A percentile compares a stretch with the other conserved stretches of the same genome.
Conservation (phyloP, 2,797 vertebrate species). For the Acanthurus lineatus region DNA sequence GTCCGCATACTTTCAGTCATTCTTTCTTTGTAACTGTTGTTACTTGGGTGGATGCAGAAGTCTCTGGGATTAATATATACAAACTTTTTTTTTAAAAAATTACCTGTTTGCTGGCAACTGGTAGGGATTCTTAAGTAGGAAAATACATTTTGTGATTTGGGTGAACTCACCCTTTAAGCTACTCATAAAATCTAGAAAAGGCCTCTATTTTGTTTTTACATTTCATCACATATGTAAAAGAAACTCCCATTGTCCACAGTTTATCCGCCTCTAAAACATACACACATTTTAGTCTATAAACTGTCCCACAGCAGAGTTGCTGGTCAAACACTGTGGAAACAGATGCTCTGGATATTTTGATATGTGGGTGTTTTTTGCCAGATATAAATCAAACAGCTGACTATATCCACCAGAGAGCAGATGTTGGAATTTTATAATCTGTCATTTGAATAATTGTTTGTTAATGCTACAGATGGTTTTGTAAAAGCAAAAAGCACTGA, state of each 20-base stretch:
- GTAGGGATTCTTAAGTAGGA: no score
- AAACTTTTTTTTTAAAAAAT: no score
- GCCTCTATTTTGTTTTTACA: no score
- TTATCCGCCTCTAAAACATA: neutral
- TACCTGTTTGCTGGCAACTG: no score
- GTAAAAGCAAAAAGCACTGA: neutral
- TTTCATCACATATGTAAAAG: no score
- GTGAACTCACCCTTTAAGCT: no score
- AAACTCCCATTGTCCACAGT: no score
- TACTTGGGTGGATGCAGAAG: neutral
- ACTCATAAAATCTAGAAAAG: no score
- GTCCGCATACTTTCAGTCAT: no score
- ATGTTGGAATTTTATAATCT: conserved; percentile 63
- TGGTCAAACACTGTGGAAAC: neutral
- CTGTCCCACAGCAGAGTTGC: neutral
- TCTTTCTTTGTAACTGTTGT: neutral
- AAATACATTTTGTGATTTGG: no score
- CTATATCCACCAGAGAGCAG: conserved; percentile 44
- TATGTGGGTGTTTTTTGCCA: conserved; percentile 17
- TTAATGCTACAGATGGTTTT: conserved; percentile 29
- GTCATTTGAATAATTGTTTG: conserved; percentile 61
- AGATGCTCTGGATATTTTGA: conserved; percentile 42
- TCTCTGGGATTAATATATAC: no score
- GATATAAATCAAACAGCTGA: conserved; percentile 41
- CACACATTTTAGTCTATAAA: neutral